Evolutionary conservation across 2,888 invertebrate genomes (phyloP), one percentile per base, ranked within the genome.

Genomic region (Chesias legatella): DNA sequence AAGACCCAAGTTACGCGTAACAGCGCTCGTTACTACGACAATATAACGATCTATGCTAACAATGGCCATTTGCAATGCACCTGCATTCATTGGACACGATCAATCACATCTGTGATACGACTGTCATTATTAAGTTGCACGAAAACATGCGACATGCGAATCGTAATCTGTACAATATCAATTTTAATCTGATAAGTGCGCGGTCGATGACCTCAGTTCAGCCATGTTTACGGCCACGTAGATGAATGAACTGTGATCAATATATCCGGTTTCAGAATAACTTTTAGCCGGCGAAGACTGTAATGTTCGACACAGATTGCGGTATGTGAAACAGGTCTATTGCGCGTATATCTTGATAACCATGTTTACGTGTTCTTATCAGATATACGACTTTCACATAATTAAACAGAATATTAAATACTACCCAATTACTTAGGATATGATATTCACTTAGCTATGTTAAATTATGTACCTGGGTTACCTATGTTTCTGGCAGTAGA

Each of bases 161-260:
- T 31, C 31, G 10, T 33, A 33, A 17, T 40, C 30, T n/a, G n/a
- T 40, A 27, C 34, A 7, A 9, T 13, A 28, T 25, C 38, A 5
- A 23, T 31, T 24, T 22, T 32, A 38, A 45, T 47, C 37, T 24
- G 34, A 37, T 40, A 44, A n/a, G n/a, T 27, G 32, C 24, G 6
- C 10, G 53, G 48, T 46, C 42, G 23, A n/a, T 43, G 46, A 36
- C 37, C 50, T 26, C 28, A 7, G 23, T 31, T 23, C 24, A 21
- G 29, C 10, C 17, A 20, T 37, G 26, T 36, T 35, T 10, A 24
- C 21, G 33, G 35, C 25, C 22, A 13, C 27, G 25, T 25, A 37
- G 43, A 43, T 33, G 33, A 45, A 41, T 36, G 43, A 46, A 45
- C 41, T 11, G 5, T 22, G 31, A 42, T 42, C 46, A 22, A 32